phyloP scores from a whole-genome alignment of 2,113 vertebrate species.

The Butorides virescens region DNA sequence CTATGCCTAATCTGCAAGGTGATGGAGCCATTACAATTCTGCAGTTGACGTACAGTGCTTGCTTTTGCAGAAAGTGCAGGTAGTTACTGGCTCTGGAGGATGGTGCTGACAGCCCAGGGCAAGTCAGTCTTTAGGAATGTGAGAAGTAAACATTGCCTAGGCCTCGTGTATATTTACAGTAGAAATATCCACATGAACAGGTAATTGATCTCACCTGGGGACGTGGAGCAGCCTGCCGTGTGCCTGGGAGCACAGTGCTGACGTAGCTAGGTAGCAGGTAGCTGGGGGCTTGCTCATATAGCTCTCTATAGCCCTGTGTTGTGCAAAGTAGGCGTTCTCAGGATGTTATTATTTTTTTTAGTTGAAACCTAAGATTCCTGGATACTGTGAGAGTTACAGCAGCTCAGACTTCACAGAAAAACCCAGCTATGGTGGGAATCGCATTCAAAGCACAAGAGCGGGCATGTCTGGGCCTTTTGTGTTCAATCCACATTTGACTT shows the following conservation, averaged over 20 bases:
- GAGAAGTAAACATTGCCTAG: neutral
- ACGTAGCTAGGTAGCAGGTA: neutral
- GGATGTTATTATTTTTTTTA: neutral
- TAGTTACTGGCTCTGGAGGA: neutral
- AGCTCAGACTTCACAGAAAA: neutral
- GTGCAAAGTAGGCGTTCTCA: neutral
- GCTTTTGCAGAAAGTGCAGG: neutral
- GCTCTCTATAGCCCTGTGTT: neutral
- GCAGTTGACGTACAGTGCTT: neutral
- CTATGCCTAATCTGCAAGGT: neutral
- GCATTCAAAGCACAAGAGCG: neutral
- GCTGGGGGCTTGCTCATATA: rapidly evolving
- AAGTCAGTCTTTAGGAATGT: neutral
- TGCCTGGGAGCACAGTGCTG: neutral
- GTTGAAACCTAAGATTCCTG: neutral
- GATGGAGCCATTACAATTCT: neutral
- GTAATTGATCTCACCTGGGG: neutral
- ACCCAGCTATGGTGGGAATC: neutral
- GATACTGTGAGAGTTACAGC: neutral
- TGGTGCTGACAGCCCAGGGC: neutral
- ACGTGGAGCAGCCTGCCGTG: neutral
- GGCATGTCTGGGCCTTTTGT: neutral
- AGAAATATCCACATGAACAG: neutral
- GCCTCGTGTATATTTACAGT: neutral
- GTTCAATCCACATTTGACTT: neutral